phyloP scores from a whole-genome alignment of 2,113 vertebrate genomes.

The Furnarius figulus region DNA sequence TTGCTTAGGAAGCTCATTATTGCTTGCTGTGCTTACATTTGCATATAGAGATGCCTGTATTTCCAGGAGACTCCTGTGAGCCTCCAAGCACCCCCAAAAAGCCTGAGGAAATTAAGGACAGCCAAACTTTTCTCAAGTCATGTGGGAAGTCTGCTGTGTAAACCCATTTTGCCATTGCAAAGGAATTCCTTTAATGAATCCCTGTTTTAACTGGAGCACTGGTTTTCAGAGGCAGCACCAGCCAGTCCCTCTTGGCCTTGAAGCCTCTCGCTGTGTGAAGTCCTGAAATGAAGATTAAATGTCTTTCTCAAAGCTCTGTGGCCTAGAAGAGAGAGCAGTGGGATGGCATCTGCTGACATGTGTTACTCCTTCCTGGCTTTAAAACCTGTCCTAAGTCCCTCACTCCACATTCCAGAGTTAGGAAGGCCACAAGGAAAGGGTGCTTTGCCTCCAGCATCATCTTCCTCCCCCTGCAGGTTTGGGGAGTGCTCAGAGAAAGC shows the following conservation, averaged over 20 bases:
- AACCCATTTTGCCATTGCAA: not conserved
- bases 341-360: not conserved
- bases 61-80: not conserved
- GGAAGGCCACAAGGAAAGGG: not conserved
- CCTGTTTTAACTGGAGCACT: not conserved
- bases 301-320: not conserved
- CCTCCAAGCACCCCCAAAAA: not conserved
- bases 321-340: not conserved
- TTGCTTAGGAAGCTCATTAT: not conserved
- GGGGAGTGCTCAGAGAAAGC: not conserved
- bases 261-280: not conserved
- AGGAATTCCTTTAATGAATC: not conserved
- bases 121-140: not conserved
- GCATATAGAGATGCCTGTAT: not conserved
- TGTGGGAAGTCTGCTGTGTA: not conserved
- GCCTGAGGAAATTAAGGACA: not conserved
- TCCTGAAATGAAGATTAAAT: not conserved
- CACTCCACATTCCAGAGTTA: not conserved
- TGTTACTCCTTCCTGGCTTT: not conserved
- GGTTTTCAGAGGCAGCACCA: not conserved
- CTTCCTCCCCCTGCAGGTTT: not conserved
- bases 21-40: not conserved
- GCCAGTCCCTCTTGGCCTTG: not conserved
- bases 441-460: not conserved
- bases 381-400: not conserved